Evolutionary conservation across 1,140 invertebrate genomes (phyloP).

Genomic region (Eumaeus atala): DNA sequence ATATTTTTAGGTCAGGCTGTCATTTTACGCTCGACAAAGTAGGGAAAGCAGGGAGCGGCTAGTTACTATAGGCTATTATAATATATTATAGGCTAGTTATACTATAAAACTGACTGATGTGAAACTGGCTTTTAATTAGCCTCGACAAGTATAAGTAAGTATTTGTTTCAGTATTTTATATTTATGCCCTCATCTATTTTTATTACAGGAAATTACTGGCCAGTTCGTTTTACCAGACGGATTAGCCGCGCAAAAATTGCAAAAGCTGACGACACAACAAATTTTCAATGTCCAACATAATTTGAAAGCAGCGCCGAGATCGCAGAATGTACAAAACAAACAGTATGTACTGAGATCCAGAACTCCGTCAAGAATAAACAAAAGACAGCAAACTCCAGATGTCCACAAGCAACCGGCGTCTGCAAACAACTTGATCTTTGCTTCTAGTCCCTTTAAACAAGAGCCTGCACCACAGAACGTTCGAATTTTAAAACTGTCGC

Average conservation of each 20-base stretch:
- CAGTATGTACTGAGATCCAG: neutral
- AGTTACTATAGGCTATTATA: no score
- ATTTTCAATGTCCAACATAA: neutral
- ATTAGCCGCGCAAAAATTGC: neutral
- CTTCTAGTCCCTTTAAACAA: neutral
- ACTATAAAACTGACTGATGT: no score
- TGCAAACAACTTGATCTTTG: neutral
- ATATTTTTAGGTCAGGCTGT: no score
- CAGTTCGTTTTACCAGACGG: neutral
- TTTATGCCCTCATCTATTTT: neutral
- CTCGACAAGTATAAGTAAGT: no score
- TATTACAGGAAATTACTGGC: neutral
- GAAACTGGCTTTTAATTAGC: no score
- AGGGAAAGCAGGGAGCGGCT: no score
- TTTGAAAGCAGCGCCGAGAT: neutral
- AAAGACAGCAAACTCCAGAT: neutral
- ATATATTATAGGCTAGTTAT: no score
- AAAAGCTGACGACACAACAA: neutral
- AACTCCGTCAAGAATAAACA: neutral
- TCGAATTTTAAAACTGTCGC: slow-evolving; percentile 3
- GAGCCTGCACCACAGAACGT: slow-evolving; percentile 7
- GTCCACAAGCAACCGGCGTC: neutral
- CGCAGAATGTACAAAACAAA: neutral
- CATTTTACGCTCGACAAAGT: no score
- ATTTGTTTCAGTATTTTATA: no score